Conservation (phyloP, 2,888 invertebrate species). For the Tigriopus californicus region DNA sequence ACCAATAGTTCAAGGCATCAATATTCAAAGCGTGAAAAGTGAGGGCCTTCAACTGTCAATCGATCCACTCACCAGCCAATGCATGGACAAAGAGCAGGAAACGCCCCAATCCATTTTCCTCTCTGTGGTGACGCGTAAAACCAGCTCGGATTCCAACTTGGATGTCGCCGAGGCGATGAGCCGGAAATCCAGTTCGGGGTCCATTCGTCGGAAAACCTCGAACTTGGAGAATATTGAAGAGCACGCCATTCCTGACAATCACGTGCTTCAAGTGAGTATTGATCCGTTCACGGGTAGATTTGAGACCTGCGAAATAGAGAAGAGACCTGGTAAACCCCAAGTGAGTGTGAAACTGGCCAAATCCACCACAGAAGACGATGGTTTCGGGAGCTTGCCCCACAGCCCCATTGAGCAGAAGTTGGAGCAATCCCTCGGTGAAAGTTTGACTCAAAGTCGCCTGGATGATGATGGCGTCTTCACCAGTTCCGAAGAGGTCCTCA, state of each 20-base stretch:
- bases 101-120: no score
- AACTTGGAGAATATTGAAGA: no score
- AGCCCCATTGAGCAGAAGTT: background rate
- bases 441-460: background rate
- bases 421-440: background rate
- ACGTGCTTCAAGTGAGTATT: background rate
- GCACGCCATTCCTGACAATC: background rate
- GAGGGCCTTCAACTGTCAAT: background rate
- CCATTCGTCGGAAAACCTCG: no score
- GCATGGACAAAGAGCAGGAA: background rate
- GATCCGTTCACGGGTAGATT: background rate
- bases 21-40: background rate
- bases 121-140: background rate
- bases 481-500: background rate
- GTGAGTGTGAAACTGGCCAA: background rate
- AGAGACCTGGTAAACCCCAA: background rate
- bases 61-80: background rate
- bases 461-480: slow-evolving; percentile 3
- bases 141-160: background rate
- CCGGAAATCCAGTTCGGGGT: background rate
- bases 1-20: background rate
- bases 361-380: background rate
- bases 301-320: background rate
- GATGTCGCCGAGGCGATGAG: background rate
- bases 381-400: background rate